Evolutionary conservation across 1,140 invertebrate species (phyloP).

Genomic region (Drosophila ercepeae): DNA sequence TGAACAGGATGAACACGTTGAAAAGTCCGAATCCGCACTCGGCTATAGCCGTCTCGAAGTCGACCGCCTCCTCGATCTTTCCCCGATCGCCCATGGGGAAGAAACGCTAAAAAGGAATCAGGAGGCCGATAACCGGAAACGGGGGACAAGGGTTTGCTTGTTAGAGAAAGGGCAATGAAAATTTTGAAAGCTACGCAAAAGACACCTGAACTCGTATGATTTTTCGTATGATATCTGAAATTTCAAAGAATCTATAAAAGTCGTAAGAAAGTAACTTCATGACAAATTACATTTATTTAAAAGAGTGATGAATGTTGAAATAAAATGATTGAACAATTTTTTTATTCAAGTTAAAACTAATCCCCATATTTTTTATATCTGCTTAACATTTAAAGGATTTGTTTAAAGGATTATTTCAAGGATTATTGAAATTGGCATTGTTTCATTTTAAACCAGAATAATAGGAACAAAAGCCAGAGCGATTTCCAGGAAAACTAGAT

Average conservation of each 20-base stretch:
- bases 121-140: neutral
- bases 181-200: slow-evolving; percentile 22
- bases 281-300: too few relatives aligned
- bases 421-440: too few relatives aligned
- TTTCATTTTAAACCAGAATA: too few relatives aligned
- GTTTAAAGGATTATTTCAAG: too few relatives aligned
- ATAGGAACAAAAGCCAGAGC: too few relatives aligned
- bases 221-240: neutral
- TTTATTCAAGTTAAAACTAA: too few relatives aligned
- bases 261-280: neutral
- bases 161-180: neutral
- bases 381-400: too few relatives aligned
- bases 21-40: slow-evolving; percentile 88
- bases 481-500: too few relatives aligned
- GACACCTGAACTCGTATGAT: neutral
- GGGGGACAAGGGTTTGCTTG: neutral
- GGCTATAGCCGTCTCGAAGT: slow-evolving; percentile 87
- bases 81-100: slow-evolving; percentile 26
- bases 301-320: too few relatives aligned
- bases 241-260: neutral
- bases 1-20: slow-evolving; percentile 86
- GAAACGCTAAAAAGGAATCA: neutral
- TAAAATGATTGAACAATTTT: too few relatives aligned
- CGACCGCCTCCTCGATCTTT: slow-evolving; percentile 61
- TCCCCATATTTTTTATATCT: too few relatives aligned